Percentiles rank a stretch among this genome's conserved stretches.
phyloP scores from a whole-genome alignment of 2,888 invertebrate genomes.

The Sthenelais limicola region DNA sequence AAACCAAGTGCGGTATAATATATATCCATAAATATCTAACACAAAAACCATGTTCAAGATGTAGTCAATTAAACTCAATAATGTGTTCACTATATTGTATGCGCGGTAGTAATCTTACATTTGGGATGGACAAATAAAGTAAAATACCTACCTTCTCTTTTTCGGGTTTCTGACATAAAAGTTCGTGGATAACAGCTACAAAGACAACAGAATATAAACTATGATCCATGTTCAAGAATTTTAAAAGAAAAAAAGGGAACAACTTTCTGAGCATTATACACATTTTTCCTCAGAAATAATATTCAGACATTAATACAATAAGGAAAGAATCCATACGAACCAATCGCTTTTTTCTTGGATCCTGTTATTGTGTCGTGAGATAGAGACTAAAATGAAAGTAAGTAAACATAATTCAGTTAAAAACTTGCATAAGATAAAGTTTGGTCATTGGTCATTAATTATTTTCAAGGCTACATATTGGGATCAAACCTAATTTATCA shows the following conservation, averaged over 20 bases:
- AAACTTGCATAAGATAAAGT: no score
- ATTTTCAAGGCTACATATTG: no score
- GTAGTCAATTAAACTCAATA: neutral
- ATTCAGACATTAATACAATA: no score
- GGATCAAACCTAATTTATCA: no score
- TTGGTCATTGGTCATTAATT: no score
- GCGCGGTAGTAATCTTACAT: neutral
- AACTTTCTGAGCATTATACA: no score
- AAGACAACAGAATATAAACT: neutral
- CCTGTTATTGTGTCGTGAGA: slow-evolving; percentile 85
- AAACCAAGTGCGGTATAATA: slow-evolving; percentile 27
- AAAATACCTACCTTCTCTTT: slow-evolving; percentile 81
- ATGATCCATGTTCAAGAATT: neutral
- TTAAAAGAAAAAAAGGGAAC: no score
- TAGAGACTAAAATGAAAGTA: no score
- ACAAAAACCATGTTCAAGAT: slow-evolving; percentile 64
- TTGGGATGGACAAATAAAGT: slow-evolving; percentile 43
- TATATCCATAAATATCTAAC: no score
- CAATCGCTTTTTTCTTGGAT: slow-evolving; percentile 85
- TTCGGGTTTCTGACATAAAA: slow-evolving; percentile 86
- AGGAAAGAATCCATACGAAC: slow-evolving; percentile 66
- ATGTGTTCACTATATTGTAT: slow-evolving; percentile 67
- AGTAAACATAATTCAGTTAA: no score
- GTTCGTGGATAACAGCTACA: slow-evolving; percentile 77
- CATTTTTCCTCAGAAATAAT: neutral